Evolutionary conservation across 2,888 invertebrate genomes (phyloP).

Genomic region (Merodon equestris): DNA sequence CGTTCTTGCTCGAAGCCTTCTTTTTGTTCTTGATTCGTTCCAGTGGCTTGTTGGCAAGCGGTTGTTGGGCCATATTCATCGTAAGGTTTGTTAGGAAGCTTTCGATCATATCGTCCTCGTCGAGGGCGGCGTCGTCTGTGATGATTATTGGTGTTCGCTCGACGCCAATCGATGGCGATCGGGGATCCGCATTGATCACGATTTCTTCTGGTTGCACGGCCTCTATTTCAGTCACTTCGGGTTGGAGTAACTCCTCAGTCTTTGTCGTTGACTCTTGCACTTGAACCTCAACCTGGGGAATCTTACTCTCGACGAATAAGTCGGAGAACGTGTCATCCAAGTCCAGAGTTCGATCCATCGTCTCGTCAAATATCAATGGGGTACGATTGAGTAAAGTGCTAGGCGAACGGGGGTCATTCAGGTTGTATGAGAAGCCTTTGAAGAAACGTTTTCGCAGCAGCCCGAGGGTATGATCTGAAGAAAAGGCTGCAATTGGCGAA

Average conservation of each 20-base stretch:
- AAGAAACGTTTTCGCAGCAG: conserved; percentile 74
- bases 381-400: conserved; percentile 74
- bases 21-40: conserved; percentile 73
- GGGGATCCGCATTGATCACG: conserved; percentile 72
- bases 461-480: conserved; percentile 34
- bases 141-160: conserved; percentile 77
- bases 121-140: conserved; percentile 73
- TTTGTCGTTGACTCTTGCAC: neutral
- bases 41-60: conserved; percentile 71
- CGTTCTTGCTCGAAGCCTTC: conserved; percentile 60
- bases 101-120: conserved; percentile 76
- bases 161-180: conserved; percentile 75
- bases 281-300: conserved; percentile 42
- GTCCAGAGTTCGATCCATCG: conserved; percentile 73
- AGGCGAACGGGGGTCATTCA: conserved; percentile 76
- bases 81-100: conserved; percentile 74
- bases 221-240: conserved; percentile 1
- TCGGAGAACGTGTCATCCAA: conserved; percentile 76
- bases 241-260: neutral
- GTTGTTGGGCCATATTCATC: conserved; percentile 70
- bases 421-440: conserved; percentile 72
- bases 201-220: conserved; percentile 28
- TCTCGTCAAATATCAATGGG: conserved; percentile 74
- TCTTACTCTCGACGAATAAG: conserved; percentile 75
- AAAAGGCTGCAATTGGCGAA: conserved; percentile 16